phyloP scores from a whole-genome alignment of 1,140 invertebrate species.

The Pygmarrhopalites habei region DNA sequence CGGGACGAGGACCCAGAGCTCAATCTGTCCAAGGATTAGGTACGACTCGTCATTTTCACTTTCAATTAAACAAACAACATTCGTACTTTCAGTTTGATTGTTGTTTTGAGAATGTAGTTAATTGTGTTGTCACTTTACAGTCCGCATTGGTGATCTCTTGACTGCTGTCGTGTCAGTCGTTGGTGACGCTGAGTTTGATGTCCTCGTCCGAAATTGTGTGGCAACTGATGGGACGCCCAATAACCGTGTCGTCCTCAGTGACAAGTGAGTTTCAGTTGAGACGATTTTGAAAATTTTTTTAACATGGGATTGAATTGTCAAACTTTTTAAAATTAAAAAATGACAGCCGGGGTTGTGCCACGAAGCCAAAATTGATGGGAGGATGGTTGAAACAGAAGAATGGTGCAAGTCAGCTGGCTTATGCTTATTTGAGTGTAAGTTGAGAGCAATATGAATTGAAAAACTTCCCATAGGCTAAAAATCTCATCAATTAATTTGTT shows the following conservation, averaged over 20 bases:
- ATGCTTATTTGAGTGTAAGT: conserved; percentile 57
- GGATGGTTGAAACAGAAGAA: conserved; percentile 71
- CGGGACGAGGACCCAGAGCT: conserved; percentile 69
- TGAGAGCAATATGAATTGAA: not conserved
- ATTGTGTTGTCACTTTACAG: too few species aligned
- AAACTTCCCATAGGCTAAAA: too few species aligned
- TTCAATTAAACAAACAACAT: too few species aligned
- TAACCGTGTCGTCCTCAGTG: conserved; percentile 62
- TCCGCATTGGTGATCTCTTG: conserved; percentile 75
- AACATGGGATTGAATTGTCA: too few species aligned
- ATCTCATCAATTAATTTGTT: not conserved
- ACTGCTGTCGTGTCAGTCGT: conserved; percentile 73
- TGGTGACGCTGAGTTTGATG: conserved; percentile 69
- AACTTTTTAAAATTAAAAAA: too few species aligned
- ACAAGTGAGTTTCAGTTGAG: conserved; percentile 50
- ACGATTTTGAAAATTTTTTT: too few species aligned
- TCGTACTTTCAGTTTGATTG: too few species aligned
- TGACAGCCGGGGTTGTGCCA: conserved; percentile 58
- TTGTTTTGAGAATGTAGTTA: too few species aligned
- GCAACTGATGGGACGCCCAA: conserved; percentile 59
- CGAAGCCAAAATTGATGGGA: conserved; percentile 74
- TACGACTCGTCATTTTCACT: too few species aligned
- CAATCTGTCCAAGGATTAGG: conserved; percentile 63
- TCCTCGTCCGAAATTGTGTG: conserved; percentile 63
- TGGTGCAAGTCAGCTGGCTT: conserved; percentile 67